Percentiles rank a stretch among this genome's conserved stretches.
Conservation (phyloP, 2,797 vertebrate genomes). For the Pipistrellus pygmaeus region DNA sequence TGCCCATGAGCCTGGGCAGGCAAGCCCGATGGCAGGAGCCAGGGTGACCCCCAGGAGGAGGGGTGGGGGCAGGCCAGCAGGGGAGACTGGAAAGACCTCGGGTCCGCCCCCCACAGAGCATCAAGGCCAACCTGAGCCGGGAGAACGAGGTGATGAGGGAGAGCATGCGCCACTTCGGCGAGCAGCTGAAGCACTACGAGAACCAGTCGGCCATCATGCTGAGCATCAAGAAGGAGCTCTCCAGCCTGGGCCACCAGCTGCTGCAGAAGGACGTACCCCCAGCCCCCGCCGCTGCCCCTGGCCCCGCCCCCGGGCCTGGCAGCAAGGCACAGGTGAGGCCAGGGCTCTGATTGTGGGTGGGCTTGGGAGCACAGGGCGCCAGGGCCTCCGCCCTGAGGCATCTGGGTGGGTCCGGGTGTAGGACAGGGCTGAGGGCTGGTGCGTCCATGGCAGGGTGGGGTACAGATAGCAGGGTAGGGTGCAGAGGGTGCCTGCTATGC, state of each 20-base stretch:
- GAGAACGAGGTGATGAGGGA: conserved; percentile 96
- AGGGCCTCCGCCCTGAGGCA: not conserved
- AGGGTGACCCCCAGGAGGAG: not conserved
- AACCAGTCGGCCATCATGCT: conserved; percentile 98
- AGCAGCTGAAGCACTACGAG: conserved; percentile 95
- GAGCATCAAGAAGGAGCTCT: conserved; percentile 98
- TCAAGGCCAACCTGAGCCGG: conserved; percentile 96
- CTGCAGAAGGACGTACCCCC: conserved; percentile 93
- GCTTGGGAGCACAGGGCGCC: not conserved
- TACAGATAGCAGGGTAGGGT: too few relatives aligned
- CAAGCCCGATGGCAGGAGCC: not conserved
- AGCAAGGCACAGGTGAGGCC: conserved; percentile 92
- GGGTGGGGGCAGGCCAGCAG: not conserved
- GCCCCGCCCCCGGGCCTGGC: conserved; percentile 74
- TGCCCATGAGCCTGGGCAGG: not conserved
- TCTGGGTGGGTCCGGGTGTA: not conserved
- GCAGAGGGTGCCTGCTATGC: not conserved
- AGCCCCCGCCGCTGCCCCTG: conserved; percentile 48
- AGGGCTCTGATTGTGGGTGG: not conserved
- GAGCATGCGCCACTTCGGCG: conserved; percentile 92
- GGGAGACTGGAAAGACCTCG: not conserved
- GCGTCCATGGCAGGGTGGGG: not conserved
- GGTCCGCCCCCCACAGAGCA: conserved; percentile 88
- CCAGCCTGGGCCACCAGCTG: conserved; percentile 95
- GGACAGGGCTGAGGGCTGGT: not conserved